A percentile compares a stretch with the other conserved stretches of the same genome.
Evolutionary conservation across 2,113 vertebrate genomes (phyloP).

Genomic region (Lasiurus borealis): DNA sequence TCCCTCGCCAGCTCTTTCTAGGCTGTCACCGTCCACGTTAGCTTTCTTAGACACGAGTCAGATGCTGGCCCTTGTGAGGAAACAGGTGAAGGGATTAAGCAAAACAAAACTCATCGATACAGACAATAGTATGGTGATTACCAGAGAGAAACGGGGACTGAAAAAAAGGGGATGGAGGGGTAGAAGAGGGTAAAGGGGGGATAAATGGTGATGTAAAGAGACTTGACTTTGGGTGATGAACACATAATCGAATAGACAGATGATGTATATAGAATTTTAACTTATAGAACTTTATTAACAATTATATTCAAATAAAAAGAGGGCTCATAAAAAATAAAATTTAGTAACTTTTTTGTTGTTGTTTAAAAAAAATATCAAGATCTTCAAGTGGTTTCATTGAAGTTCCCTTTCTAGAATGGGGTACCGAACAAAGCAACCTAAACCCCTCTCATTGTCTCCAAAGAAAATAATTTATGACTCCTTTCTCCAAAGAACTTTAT

Average conservation of each 20-base stretch:
- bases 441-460: not conserved
- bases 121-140: not conserved
- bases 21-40: not conserved
- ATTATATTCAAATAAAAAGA: not conserved
- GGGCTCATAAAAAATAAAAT: not conserved
- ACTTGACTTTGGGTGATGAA: not conserved
- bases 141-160: not conserved
- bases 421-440: not conserved
- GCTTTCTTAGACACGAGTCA: not conserved
- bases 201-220: not conserved
- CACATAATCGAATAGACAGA: not conserved
- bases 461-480: not conserved
- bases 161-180: not conserved
- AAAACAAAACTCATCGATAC: not conserved
- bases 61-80: not conserved
- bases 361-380: not conserved
- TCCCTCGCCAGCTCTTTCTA: not conserved
- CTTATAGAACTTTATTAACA: not conserved
- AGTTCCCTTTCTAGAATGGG: not conserved
- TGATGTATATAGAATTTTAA: not conserved
- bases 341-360: not conserved
- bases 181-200: not conserved
- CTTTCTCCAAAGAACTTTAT: not conserved
- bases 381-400: not conserved
- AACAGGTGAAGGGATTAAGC: not conserved